Percentiles rank a stretch among this genome's conserved stretches.
These are phyloP conservation scores for Micrasema longulum DNA, from an alignment of 1,140 invertebrate genomes.

Conservation along the genomic window DNA sequence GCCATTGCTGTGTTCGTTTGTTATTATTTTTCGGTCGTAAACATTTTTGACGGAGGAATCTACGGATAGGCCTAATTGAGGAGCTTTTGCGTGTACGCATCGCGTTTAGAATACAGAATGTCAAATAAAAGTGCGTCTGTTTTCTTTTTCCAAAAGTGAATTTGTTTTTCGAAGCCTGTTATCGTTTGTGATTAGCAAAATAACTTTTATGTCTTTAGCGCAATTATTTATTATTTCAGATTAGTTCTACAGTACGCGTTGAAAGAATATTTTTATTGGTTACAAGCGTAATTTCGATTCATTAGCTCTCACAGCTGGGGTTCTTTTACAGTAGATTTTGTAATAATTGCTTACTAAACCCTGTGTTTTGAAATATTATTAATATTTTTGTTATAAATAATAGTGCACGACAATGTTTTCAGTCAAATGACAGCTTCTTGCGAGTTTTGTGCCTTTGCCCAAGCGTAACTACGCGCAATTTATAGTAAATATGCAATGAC, in stretches of 20 bases:
- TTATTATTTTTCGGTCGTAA: conserved; percentile 4
- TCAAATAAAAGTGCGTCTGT: conserved; percentile 34
- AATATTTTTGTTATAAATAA: conserved; percentile 3
- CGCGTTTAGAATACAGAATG: conserved; percentile 13
- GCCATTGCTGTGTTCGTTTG: conserved; percentile 8
- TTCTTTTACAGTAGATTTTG: neutral
- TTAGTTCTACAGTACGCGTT: neutral
- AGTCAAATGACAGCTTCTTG: conserved; percentile 26
- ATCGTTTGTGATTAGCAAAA: neutral
- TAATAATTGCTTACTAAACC: neutral
- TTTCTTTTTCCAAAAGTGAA: conserved; percentile 1
- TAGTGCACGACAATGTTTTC: conserved; percentile 24
- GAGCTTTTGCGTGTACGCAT: conserved; percentile 19
- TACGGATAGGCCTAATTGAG: neutral
- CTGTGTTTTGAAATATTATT: neutral
- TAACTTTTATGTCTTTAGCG: neutral
- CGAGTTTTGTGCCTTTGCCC: conserved; percentile 24
- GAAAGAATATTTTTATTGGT: conserved; percentile 8
- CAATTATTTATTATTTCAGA: neutral
- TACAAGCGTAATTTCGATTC: neutral
- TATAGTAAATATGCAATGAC: conserved; percentile 30
- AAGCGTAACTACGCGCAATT: conserved; percentile 11
- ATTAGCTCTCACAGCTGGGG: conserved; percentile 9
- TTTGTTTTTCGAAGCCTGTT: neutral
- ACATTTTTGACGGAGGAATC: conserved; percentile 15